These are phyloP conservation scores for Alligator sinensis DNA, from an alignment of 2,113 vertebrate species.

Conservation along the genomic window DNA sequence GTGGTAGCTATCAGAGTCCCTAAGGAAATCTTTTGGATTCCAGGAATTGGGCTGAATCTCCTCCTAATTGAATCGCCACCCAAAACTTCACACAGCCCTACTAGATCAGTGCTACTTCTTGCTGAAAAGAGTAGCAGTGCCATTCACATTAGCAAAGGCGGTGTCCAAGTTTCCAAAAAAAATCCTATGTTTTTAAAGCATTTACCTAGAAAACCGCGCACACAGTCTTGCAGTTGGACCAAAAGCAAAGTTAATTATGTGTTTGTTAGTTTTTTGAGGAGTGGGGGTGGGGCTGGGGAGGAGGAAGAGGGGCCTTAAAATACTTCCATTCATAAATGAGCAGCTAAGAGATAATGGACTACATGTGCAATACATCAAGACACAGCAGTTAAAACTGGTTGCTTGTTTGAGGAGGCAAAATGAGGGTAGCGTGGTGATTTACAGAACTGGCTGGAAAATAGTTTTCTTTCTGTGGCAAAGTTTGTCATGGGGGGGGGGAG, in stretches of 20 bases:
- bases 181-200: not conserved
- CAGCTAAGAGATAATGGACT: not conserved
- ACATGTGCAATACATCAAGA: no score
- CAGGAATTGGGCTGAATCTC: no score
- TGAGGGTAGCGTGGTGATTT: no score
- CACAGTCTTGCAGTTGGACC: not conserved
- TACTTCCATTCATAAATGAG: not conserved
- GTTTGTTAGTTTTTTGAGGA: not conserved
- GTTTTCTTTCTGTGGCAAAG: no score
- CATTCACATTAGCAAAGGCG: not conserved
- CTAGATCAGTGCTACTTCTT: slow-evolving; percentile 19
- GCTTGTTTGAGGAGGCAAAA: no score
- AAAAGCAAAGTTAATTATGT: not conserved
- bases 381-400: no score
- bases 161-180: not conserved
- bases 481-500: no score
- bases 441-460: no score
- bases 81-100: not conserved
- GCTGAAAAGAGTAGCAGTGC: not conserved
- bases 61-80: no score
- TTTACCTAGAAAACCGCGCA: rapidly evolving
- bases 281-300: no score
- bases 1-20: not conserved
- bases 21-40: not conserved
- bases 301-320: not conserved